These are phyloP conservation scores for Musca vetustissima DNA, from an alignment of 1,140 invertebrate genomes.

Conservation along the genomic window DNA sequence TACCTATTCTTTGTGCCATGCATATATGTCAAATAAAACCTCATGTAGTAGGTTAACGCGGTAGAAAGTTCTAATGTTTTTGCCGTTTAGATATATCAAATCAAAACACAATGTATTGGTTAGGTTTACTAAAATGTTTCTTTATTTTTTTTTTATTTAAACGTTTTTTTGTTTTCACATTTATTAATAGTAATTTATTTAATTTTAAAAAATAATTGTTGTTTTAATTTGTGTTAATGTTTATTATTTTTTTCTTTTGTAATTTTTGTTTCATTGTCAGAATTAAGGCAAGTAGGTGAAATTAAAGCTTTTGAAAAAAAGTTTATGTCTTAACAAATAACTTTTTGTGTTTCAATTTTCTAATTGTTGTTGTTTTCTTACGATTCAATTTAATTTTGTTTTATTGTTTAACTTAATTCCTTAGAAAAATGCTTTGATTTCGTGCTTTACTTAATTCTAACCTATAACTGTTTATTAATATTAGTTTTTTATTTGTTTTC, in stretches of 20 bases:
- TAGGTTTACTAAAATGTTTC: background rate
- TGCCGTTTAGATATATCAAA: no score
- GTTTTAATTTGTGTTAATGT: background rate
- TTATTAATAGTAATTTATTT: background rate
- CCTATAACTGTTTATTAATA: background rate
- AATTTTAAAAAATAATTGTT: slow-evolving; percentile 10
- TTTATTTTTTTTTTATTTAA: slow-evolving; percentile 2
- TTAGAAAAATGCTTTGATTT: slow-evolving; percentile 23
- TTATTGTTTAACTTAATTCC: no score
- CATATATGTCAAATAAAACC: no score
- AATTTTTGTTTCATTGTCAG: slow-evolving; percentile 32
- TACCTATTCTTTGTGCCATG: no score
- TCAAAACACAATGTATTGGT: no score
- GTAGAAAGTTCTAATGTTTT: no score
- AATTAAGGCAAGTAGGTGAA: slow-evolving; percentile 32
- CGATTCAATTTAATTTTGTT: no score
- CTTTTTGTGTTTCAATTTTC: slow-evolving; percentile 6
- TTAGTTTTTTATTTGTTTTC: background rate
- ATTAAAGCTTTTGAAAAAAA: slow-evolving; percentile 28
- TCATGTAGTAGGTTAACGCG: no score
- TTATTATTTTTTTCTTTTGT: no score
- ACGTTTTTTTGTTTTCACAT: background rate
- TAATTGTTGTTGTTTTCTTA: slow-evolving; percentile 4
- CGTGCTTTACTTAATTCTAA: slow-evolving; percentile 23
- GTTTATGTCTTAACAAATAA: background rate